Conservation (phyloP, 2,888 invertebrate genomes). For the Calliopum simillimum region DNA sequence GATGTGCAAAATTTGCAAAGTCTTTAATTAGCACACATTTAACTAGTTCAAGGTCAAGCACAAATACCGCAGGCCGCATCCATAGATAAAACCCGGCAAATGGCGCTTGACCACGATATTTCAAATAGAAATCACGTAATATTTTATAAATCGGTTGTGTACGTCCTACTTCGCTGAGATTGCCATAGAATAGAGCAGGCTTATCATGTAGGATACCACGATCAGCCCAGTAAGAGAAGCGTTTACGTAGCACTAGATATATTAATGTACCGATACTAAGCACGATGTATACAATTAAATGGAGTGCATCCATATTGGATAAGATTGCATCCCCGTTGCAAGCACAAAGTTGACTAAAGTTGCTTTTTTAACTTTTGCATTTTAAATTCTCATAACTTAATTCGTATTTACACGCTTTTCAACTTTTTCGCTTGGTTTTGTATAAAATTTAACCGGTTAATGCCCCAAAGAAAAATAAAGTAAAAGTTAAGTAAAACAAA, state of each 20-base stretch:
- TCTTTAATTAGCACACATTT: constrained; percentile 64
- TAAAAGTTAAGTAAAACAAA: no score
- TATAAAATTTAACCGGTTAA: no score
- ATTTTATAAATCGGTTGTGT: constrained; percentile 50
- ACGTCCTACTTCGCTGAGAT: constrained; percentile 49
- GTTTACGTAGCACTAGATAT: constrained; percentile 39
- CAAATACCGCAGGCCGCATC: constrained; percentile 49
- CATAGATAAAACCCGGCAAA: constrained; percentile 59
- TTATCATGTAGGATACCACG: constrained; percentile 53
- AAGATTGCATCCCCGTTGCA: not conserved
- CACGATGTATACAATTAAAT: constrained; percentile 35
- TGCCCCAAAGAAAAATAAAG: no score
- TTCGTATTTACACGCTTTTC: no score
- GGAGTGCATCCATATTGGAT: not conserved
- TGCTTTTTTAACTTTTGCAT: no score
- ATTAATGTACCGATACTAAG: constrained; percentile 35
- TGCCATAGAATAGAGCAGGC: constrained; percentile 53
- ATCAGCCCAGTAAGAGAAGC: constrained; percentile 51
- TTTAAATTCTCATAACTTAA: no score
- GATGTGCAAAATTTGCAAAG: constrained; percentile 63
- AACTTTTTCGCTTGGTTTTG: no score
- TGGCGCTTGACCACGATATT: constrained; percentile 52
- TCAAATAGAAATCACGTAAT: constrained; percentile 52
- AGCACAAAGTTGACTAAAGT: no score
- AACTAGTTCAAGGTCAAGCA: constrained; percentile 61